phyloP scores from a whole-genome alignment of 2,888 invertebrate species.

The Strigamia crassipes region DNA sequence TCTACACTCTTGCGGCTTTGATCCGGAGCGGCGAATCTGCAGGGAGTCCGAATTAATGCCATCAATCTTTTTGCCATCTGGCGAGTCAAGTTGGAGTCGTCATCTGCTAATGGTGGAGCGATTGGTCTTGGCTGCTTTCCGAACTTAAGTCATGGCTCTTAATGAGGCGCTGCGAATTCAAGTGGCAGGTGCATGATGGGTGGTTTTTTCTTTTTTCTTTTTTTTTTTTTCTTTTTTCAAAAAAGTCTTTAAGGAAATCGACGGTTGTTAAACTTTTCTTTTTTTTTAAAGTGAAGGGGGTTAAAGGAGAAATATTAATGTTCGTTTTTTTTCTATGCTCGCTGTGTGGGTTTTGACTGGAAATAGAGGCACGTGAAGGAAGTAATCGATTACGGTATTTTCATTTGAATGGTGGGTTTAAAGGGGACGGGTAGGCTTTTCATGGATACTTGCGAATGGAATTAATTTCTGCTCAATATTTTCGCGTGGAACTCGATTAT shows the following conservation, averaged over 20 bases:
- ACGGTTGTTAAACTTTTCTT: not conserved
- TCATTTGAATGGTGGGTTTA: too few relatives aligned
- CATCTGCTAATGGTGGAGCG: constrained; percentile 19
- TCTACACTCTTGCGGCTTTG: not conserved
- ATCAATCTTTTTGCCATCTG: constrained; percentile 34
- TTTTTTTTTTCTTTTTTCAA: not conserved
- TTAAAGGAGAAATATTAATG: too few relatives aligned
- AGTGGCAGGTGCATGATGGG: constrained; percentile 34
- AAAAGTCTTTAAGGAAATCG: constrained; percentile 7
- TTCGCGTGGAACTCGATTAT: too few relatives aligned
- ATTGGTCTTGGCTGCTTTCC: constrained; percentile 34
- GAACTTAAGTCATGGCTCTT: constrained; percentile 22
- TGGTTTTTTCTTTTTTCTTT: not conserved
- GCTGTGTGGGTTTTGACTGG: too few relatives aligned
- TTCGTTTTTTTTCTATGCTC: too few relatives aligned
- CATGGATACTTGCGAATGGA: too few relatives aligned
- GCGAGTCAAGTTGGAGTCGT: constrained; percentile 24
- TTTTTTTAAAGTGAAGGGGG: too few relatives aligned
- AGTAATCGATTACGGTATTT: too few relatives aligned
- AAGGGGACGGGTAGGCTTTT: too few relatives aligned
- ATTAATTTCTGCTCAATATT: too few relatives aligned
- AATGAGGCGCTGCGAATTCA: constrained; percentile 34
- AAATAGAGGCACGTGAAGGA: too few relatives aligned
- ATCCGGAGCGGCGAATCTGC: not conserved
- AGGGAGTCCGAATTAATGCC: constrained; percentile 13